These are phyloP conservation scores for Ypsolopha sequella DNA, from an alignment of 2,888 invertebrate genomes.

Conservation along the genomic window DNA sequence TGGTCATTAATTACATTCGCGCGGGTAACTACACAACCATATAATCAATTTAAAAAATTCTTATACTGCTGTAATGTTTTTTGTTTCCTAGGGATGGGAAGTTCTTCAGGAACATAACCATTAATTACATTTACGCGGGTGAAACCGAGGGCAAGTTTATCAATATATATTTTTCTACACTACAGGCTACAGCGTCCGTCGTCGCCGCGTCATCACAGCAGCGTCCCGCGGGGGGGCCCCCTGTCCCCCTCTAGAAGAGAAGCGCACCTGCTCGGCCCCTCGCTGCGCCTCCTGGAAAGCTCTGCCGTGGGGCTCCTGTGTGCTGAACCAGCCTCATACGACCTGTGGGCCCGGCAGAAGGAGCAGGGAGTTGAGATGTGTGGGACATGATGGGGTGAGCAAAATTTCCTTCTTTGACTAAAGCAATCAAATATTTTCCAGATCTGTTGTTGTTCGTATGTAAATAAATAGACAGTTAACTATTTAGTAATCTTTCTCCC, in stretches of 20 bases:
- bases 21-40: too few relatives aligned
- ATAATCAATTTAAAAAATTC: too few relatives aligned
- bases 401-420: neutral
- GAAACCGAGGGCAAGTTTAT: neutral
- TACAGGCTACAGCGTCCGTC: conserved; percentile 58
- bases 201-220: conserved; percentile 54
- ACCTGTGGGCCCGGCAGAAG: conserved; percentile 73
- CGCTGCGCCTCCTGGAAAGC: conserved; percentile 66
- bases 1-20: too few relatives aligned
- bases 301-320: conserved; percentile 66
- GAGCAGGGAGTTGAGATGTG: conserved; percentile 67
- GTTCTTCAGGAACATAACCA: too few relatives aligned
- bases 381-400: conserved; percentile 65
- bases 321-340: conserved; percentile 45
- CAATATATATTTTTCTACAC: neutral
- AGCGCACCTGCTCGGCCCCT: conserved; percentile 63
- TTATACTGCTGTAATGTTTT: too few relatives aligned
- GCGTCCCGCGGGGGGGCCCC: conserved; percentile 64
- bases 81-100: too few relatives aligned
- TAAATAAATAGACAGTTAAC: too few relatives aligned
- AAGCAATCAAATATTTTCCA: neutral
- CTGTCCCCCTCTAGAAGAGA: conserved; percentile 66
- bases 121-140: too few relatives aligned
- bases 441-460: too few relatives aligned
- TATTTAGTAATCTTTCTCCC: too few relatives aligned